Percentiles rank a stretch among this genome's conserved stretches.
These are phyloP conservation scores for Verasper variegatus DNA, from an alignment of 2,113 vertebrate genomes.

Conservation along the genomic window DNA sequence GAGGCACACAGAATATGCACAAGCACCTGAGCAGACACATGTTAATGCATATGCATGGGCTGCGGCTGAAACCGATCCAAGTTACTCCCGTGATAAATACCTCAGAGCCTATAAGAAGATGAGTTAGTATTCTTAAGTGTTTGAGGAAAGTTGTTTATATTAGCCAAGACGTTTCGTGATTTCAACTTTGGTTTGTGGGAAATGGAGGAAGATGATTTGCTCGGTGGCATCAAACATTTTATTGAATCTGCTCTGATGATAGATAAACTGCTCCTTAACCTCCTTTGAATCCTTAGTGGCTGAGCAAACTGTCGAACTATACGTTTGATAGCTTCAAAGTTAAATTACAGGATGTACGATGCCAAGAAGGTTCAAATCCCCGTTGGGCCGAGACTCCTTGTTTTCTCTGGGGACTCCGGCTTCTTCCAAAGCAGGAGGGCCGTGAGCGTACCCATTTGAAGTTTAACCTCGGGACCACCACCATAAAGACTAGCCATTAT, in stretches of 20 bases:
- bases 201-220: background rate
- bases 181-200: background rate
- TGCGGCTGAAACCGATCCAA: background rate
- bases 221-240: background rate
- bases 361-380: too few species aligned
- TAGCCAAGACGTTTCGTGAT: background rate
- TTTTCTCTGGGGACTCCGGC: too few species aligned
- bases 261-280: too few species aligned
- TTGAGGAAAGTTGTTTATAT: background rate
- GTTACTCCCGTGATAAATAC: background rate
- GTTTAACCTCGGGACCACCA: slow-evolving; percentile 39
- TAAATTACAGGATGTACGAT: too few species aligned
- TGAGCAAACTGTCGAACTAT: too few species aligned
- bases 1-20: slow-evolving; percentile 5
- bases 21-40: background rate
- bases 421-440: too few species aligned
- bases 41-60: background rate
- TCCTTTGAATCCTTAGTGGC: too few species aligned
- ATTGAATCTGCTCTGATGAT: background rate
- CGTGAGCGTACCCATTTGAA: slow-evolving; percentile 15
- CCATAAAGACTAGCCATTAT: slow-evolving; percentile 2
- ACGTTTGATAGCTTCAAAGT: too few species aligned
- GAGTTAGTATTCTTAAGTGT: background rate
- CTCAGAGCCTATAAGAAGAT: background rate
- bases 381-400: too few species aligned